A percentile compares a stretch with the other conserved stretches of the same genome.
These are phyloP conservation scores for Eidolon dupreanum DNA, from an alignment of 2,797 vertebrate genomes.

Conservation along the genomic window DNA sequence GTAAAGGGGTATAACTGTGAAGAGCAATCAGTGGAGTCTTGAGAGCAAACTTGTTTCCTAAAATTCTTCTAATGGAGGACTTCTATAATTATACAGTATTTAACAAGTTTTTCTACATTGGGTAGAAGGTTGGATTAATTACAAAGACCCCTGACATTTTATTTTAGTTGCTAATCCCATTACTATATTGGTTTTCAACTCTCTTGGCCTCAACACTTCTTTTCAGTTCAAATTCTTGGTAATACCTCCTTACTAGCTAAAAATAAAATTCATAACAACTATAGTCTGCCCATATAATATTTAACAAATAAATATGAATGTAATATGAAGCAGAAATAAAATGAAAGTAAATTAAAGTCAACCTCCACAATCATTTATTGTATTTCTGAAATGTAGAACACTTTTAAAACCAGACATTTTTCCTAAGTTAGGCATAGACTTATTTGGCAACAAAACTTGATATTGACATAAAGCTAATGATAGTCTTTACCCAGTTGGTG, in stretches of 20 bases:
- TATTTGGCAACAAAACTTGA: not conserved
- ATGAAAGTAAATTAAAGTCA: not conserved
- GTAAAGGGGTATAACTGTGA: not conserved
- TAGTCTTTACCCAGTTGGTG: not conserved
- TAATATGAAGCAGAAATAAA: slow-evolving; percentile 18
- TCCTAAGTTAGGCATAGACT: not conserved
- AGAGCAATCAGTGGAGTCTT: not conserved
- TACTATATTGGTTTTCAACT: not conserved
- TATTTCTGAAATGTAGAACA: slow-evolving; percentile 18
- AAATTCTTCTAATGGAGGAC: not conserved
- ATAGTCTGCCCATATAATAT: not conserved
- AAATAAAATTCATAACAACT: not conserved
- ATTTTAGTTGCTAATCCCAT: not conserved
- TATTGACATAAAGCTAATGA: not conserved
- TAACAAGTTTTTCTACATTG: not conserved
- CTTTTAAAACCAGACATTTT: not conserved
- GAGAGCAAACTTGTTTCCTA: not conserved
- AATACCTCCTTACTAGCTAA: not conserved
- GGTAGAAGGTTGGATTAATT: not conserved
- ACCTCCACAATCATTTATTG: not conserved
- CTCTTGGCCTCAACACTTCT: not conserved
- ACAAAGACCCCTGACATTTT: not conserved
- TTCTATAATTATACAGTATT: not conserved
- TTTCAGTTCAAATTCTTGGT: not conserved
- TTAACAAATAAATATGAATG: not conserved